Conservation (phyloP, 2,888 invertebrate species). For the Euspilapteryx auroguttella region DNA sequence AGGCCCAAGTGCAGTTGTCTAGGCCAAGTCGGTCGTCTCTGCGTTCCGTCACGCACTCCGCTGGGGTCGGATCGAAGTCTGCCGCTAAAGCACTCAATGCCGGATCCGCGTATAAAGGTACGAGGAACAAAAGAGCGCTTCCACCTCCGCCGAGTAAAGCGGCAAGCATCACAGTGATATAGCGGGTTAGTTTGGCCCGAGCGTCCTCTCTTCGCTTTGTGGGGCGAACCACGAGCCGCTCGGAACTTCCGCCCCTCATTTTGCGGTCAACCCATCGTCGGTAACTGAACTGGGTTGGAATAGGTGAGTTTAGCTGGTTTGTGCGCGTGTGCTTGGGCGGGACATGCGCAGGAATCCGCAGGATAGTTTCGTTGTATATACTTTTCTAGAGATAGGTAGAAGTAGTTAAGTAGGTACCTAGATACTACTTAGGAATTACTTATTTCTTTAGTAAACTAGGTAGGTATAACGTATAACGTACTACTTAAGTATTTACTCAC, state of each 20-base stretch:
- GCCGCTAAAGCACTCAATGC: conserved; percentile 66
- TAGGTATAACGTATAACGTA: no score
- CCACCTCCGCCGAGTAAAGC: conserved; percentile 43
- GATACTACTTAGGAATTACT: no score
- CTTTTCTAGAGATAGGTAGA: no score
- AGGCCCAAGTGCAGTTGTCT: conserved; percentile 80
- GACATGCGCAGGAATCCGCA: no score
- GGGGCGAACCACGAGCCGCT: conserved; percentile 40
- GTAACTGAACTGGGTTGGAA: no score
- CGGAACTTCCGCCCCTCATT: conserved; percentile 53
- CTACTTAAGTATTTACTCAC: no score
- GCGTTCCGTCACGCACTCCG: conserved; percentile 71
- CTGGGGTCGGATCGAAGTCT: conserved; percentile 74
- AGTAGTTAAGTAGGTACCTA: no score
- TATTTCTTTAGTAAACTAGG: no score
- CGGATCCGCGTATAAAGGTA: conserved; percentile 53
- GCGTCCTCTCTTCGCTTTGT: conserved; percentile 37
- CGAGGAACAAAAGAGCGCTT: conserved; percentile 48
- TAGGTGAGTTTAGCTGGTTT: no score
- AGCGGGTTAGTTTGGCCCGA: conserved; percentile 40
- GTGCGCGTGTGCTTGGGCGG: conserved; percentile 18
- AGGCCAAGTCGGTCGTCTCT: conserved; percentile 72
- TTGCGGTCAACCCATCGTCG: conserved; percentile 44
- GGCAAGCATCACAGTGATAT: conserved; percentile 45
- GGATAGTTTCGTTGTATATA: no score